Base-by-base conservation (phyloP, 2,113 vertebrate genomes). In the Caloenas nicobarica region DNA sequence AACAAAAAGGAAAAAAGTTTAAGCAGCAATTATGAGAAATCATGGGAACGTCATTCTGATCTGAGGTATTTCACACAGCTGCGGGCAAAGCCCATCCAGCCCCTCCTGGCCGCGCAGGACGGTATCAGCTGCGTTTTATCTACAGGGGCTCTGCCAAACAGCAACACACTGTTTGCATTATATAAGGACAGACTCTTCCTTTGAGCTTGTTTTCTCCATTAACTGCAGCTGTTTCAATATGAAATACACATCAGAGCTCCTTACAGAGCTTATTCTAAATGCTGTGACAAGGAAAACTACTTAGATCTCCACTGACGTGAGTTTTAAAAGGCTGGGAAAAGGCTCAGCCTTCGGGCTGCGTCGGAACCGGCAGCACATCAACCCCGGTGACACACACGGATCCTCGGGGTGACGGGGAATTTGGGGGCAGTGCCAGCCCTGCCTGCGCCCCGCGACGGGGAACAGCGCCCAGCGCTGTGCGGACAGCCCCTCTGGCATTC, bases 211-310 rank as follows among this genome's bases (percentile, higher is more conserved):
- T 50, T 64, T 17, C 91, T 42, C 51, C 68, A 50, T 60, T 62
- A 70, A 36, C 71, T 51, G 86, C 42, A 8, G 28, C 16, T 92
- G 73, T 69, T 93, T 46, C 31, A 86, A 6, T 22, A 83, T 54
- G 64, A 94, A 95, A 96, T 31, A 79, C 12, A 56, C 64, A 94
- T 44, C 76, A 91, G 68, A 51, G 88, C 76, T 94, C 76, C 64
- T 78, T 23, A 53, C 17, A 5, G 61, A 57, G 81, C 16, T 72
- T 44, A 28, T 84, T 88, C 89, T 10, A 89, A 70, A 81, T 2
- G 1, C 74, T 10, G 38, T 66, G 87, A 90, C 96, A 92, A 78
- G 95, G 91, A 76, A 81, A 95, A 76, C 44, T 8, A 86, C 93
- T 91, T 68, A 72, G 69, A 62, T 82, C 73, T 85, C 26, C 81